Evolutionary conservation across 1,140 invertebrate genomes (phyloP).

Genomic region (Drosophila rhopaloa): DNA sequence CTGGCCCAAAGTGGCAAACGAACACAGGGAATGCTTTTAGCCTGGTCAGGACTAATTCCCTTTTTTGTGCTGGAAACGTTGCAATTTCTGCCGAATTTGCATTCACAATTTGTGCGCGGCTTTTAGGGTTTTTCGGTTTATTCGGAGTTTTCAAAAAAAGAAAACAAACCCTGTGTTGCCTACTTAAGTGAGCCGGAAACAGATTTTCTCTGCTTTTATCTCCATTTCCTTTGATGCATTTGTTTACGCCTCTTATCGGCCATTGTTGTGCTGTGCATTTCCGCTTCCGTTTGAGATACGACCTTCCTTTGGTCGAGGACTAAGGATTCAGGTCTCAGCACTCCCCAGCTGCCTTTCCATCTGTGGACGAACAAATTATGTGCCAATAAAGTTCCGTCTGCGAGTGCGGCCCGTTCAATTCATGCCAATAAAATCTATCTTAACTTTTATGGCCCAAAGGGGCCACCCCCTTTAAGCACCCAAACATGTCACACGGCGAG

Average conservation of each 20-base stretch:
- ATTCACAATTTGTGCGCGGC: neutral
- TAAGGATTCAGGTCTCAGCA: neutral
- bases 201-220: constrained; percentile 17
- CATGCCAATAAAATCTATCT: constrained; percentile 80
- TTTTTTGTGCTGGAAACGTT: constrained; percentile 9
- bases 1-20: constrained; percentile 22
- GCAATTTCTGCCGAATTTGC: constrained; percentile 30
- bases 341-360: constrained; percentile 42
- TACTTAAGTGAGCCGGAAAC: constrained; percentile 23
- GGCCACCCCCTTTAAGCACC: constrained; percentile 9
- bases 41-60: constrained; percentile 36
- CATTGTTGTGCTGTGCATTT: constrained; percentile 38
- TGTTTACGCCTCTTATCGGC: constrained; percentile 33
- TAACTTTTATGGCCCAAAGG: constrained; percentile 68
- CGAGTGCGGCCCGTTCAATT: constrained; percentile 50
- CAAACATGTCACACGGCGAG: constrained; percentile 17
- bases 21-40: constrained; percentile 30
- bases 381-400: constrained; percentile 65
- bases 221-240: constrained; percentile 35
- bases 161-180: constrained; percentile 14
- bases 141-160: neutral
- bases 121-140: neutral
- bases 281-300: constrained; percentile 26
- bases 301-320: neutral
- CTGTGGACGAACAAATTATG: constrained; percentile 68